Base-by-base conservation (phyloP, 2,113 vertebrate genomes). In the Elanus axillaris region DNA sequence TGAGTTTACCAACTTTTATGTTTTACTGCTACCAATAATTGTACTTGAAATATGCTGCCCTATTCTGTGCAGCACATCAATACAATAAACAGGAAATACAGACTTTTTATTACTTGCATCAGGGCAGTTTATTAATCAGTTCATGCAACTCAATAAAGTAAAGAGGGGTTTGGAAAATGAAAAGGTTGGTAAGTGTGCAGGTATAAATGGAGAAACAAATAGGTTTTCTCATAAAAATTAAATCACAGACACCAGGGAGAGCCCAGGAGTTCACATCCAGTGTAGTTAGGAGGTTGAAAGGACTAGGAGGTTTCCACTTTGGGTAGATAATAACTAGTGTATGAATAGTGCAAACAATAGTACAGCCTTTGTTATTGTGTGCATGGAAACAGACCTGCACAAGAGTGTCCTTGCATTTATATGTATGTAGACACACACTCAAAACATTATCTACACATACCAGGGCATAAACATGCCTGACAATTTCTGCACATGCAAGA, bases 391-490 rank as follows among this genome's bases (percentile, higher is more conserved):
- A 79, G 56, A 40, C n/a, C 78, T 52, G 79, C 36, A 58, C n/a
- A 20, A 1, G 3, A 10, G 23, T 7, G 15, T 36, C 23, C 36
- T 40, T 7, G 17, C 32, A 4, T 58, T 58, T 1, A 5, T 53
- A 16, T 74, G 50, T 21, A 1, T 8, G 13, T 7, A 13, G 29
- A 16, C 68, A 25, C 23, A 40, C 36, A 40, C 34, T 36, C 16
- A 7, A 71, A 64, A 52, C 2, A 1, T 64, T 42, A 59, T 19
- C 27, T 23, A 3, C 45, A 8, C 26, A 0, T 55, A 20, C 52
- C 68, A 38, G 60, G 32, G 17, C 22, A 26, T 19, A 59, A 42
- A 73, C 18, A 7, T 11, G 3, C 40, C 75, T 73, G 89, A 31
- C 19, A 21, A 32, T 8, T 32, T 48, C 50, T 77, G 48, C 53